phyloP scores from a whole-genome alignment of 2,113 vertebrate genomes.

The Lasiurus cinereus region DNA sequence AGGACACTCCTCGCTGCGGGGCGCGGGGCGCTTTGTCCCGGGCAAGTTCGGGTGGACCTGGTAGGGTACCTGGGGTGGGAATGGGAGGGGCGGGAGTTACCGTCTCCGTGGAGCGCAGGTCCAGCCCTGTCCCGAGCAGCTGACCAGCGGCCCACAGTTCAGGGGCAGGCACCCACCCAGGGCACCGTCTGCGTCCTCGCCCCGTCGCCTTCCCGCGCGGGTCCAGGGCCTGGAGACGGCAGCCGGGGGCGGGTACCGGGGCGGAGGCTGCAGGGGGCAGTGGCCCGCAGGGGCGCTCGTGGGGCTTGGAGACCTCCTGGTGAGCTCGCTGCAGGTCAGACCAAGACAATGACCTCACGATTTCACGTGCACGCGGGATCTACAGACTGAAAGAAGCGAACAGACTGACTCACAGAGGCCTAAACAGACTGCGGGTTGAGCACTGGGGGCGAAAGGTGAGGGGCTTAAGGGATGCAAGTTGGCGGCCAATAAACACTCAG shows the following conservation, averaged over 20 bases:
- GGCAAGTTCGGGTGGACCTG: fast-evolving
- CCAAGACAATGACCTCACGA: background rate
- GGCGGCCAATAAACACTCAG: background rate
- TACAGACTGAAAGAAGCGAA: background rate
- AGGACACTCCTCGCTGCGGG: fast-evolving
- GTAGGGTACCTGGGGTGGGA: background rate
- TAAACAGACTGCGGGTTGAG: background rate
- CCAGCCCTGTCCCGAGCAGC: background rate
- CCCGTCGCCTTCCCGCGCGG: background rate
- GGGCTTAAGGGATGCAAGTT: background rate
- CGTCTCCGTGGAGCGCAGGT: fast-evolving
- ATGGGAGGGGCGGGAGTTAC: fast-evolving
- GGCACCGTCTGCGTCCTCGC: fast-evolving
- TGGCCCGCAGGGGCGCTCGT: background rate
- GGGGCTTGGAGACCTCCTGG: background rate
- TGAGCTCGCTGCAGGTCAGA: background rate
- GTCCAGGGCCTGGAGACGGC: background rate
- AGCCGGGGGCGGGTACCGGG: background rate
- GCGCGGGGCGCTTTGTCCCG: background rate
- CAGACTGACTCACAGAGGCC: background rate
- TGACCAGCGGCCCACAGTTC: background rate
- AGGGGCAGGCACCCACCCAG: background rate
- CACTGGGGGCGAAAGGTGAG: background rate
- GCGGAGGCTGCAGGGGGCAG: background rate
- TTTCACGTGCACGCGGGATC: background rate